Conservation (phyloP, 2,797 vertebrate genomes). For the Rhabdomys pumilio region DNA sequence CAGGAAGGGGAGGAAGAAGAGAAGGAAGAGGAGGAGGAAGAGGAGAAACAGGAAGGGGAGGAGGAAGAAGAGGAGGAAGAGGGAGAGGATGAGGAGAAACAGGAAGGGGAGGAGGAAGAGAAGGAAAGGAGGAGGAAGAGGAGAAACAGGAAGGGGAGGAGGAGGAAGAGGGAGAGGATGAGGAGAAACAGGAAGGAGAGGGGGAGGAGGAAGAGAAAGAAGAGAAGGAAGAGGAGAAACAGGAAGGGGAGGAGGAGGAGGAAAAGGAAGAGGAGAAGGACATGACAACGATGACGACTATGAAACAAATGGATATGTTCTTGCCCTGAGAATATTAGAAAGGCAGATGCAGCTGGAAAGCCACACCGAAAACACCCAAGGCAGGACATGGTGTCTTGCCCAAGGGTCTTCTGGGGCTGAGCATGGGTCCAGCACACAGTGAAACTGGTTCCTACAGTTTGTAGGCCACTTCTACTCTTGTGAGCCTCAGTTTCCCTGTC, state of each 20-base stretch:
- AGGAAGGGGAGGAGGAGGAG: no score
- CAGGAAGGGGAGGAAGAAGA: no score
- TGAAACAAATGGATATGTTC: neutral
- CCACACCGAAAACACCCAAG: neutral
- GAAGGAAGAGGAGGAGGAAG: neutral
- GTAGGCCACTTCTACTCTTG: neutral
- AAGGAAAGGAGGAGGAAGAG: neutral
- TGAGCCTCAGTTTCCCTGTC: neutral
- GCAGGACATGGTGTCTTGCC: neutral
- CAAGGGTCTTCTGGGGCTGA: neutral
- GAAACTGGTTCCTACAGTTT: neutral
- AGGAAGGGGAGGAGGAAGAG: neutral
- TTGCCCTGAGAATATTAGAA: neutral
- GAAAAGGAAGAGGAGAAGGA: no score
- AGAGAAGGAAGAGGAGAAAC: no score
- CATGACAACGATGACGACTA: no score
- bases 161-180: no score
- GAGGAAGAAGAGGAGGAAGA: no score
- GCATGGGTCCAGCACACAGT: fast-evolving
- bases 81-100: no score
- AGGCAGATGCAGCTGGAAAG: neutral
- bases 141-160: no score
- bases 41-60: fast-evolving
- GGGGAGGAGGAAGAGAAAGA: no score
- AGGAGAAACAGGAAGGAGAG: no score